Base-by-base conservation (phyloP, 2,113 vertebrate species). In the Columba janthina region DNA sequence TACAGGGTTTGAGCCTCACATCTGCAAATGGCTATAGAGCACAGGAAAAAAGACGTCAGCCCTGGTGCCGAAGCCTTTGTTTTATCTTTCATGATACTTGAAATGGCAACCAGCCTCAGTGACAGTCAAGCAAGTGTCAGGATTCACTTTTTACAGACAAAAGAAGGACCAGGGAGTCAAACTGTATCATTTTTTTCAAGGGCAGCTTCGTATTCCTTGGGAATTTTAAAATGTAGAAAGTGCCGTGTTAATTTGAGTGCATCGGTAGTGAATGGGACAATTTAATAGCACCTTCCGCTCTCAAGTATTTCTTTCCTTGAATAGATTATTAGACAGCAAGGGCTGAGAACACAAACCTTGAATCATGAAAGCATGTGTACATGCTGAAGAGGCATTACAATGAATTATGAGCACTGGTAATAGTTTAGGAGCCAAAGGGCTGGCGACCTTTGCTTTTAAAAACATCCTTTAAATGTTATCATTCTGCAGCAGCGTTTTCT, bases 271-370 rank as follows among this genome's bases (percentile, higher is more conserved):
- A 94, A 76, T 46, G 94, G 85, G 81, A 95, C 83, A 87, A 94
- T 96, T 94, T 91, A 96, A 76, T 36, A 84, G 85, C 66, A 88
- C 64, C 86, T 95, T 97, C 71, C 46, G 50, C 48, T 77, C 89
- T 96, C 62, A 96, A 96, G 89, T 93, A 91, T 96, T 93, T 96
- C 86, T 94, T 96, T 93, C 48, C 78, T 77, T 71, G 87, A 82
- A 75, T 81, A 95, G 72, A 92, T 94, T 90, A 95, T 91, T 90
- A 97, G 89, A 95, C 44, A 91, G 73, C 51, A 92, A 91, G 76
- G 62, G 58, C 38, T 80, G 72, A 62, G 78, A 86, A 91, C 95
- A 70, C 75, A 93, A 94, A 91, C 85, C 64, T 69, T 94, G 72
- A 91, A 74, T 94, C 57, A 72, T 32, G 76, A 72, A 95, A 85